These are phyloP conservation scores for Hyphantria cunea DNA, from an alignment of 1,140 invertebrate species.

Conservation along the genomic window DNA sequence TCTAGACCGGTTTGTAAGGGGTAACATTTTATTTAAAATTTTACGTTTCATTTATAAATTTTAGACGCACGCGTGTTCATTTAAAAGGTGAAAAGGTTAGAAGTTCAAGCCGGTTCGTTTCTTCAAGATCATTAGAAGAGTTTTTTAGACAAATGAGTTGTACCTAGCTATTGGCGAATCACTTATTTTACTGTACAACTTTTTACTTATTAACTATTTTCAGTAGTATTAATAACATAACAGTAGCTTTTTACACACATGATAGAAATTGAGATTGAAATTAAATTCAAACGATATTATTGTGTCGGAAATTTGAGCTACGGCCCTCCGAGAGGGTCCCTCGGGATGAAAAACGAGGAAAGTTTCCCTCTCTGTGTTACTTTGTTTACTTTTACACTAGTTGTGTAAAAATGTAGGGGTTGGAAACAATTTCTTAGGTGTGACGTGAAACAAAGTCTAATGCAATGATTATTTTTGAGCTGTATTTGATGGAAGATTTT, in stretches of 20 bases:
- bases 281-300: constrained; percentile 65
- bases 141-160: too few species aligned
- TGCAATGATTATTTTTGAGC: constrained; percentile 16
- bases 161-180: too few species aligned
- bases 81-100: constrained; percentile 51
- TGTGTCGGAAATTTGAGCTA: constrained; percentile 62
- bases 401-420: constrained; percentile 58
- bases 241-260: constrained; percentile 29
- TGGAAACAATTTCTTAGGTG: constrained; percentile 45
- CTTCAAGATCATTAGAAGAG: constrained; percentile 13
- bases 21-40: constrained; percentile 62
- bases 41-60: constrained; percentile 78
- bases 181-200: too few species aligned
- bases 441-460: constrained; percentile 39
- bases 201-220: too few species aligned
- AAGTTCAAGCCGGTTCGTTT: constrained; percentile 24
- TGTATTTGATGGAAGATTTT: too few species aligned
- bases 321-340: constrained; percentile 51
- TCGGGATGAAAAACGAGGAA: constrained; percentile 70
- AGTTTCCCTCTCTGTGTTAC: constrained; percentile 63
- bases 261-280: constrained; percentile 46
- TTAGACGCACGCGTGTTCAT: constrained; percentile 49
- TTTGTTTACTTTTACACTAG: constrained; percentile 74
- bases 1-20: constrained; percentile 52
- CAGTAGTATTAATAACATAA: background rate